Evolutionary conservation across 2,888 invertebrate species (phyloP), one percentile per base, ranked within the genome.

Genomic region (Microplitis manilae): DNA sequence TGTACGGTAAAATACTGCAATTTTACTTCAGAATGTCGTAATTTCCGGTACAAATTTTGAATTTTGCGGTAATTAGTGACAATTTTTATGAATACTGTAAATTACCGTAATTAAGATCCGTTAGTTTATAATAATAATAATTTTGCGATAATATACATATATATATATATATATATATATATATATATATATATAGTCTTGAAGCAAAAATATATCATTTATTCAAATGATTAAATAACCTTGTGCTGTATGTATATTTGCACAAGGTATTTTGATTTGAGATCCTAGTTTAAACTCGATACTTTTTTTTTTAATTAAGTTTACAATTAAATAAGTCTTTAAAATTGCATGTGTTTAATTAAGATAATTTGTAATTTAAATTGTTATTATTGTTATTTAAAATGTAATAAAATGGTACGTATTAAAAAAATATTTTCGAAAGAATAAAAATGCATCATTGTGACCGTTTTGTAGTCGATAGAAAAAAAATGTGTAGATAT

Each of bases 401-500:
- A 50, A 50, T 4, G 50, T 30, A 30, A 30, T 30, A 4, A 4
- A 30, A 30, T 30, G 4, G 30, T 50, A 50, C 50, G 13, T 50
- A 50, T 50, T 50, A 17, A 17, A 17, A 50, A 7, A 50, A 50
- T 50, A 13, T 50, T 50, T 50, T 50, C 5, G 8, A 50, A 50
- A 50, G 4, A 50, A 70, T 38, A n/a, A 64, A 41, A 75, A 76
- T 50, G 61, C 20, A 8, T 73, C 61, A 4, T 41, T 30, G 30
- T 30, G 30, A 30, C 30, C 30, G 2, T 30, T 30, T 30, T 30
- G 30, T 30, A 69, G 64, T 38, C 39, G 20, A 67, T 20, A 38
- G 30, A 13, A 69, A 59, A n/a, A 2, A 67, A 73, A n/a, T 15
- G 50, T 20, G 17, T 62, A 13, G 8, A 6, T 9, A 9, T n/a